Evolutionary conservation across 2,113 vertebrate species (phyloP).

Genomic region (Anolis sagrei): DNA sequence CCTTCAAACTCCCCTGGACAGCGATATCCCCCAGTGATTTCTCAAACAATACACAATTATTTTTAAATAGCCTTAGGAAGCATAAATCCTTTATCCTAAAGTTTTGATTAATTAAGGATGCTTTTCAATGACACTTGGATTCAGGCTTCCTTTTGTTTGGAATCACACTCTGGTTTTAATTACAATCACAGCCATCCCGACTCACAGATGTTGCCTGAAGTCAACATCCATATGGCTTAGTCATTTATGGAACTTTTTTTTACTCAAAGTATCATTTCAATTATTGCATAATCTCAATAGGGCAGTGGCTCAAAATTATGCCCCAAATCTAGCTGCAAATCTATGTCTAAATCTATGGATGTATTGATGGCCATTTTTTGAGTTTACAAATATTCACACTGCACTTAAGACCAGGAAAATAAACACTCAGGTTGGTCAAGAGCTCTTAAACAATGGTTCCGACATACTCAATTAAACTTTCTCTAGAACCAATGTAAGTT

Average conservation of each 20-base stretch:
- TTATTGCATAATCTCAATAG: neutral
- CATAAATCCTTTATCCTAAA: neutral
- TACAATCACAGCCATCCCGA: neutral
- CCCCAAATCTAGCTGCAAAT: too few species aligned
- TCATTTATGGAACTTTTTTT: neutral
- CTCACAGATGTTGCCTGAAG: neutral
- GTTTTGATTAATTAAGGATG: conserved; percentile 10
- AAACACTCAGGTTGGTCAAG: too few species aligned
- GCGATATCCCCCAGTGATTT: neutral
- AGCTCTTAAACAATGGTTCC: too few species aligned
- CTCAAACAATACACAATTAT: neutral
- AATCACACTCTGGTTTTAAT: conserved; percentile 7
- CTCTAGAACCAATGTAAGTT: too few species aligned
- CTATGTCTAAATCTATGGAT: too few species aligned
- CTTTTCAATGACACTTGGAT: neutral
- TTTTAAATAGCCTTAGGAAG: conserved; percentile 10
- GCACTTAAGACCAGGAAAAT: too few species aligned
- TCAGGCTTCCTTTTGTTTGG: neutral
- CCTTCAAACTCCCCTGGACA: neutral
- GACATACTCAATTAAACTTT: too few species aligned
- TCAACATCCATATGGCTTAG: neutral
- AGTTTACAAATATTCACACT: too few species aligned
- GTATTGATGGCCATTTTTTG: too few species aligned
- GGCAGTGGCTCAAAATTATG: too few species aligned
- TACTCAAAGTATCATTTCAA: neutral